Evolutionary conservation across 2,888 invertebrate species (phyloP), one percentile per base, ranked within the genome.

Genomic region (Chaetoderma sp.): DNA sequence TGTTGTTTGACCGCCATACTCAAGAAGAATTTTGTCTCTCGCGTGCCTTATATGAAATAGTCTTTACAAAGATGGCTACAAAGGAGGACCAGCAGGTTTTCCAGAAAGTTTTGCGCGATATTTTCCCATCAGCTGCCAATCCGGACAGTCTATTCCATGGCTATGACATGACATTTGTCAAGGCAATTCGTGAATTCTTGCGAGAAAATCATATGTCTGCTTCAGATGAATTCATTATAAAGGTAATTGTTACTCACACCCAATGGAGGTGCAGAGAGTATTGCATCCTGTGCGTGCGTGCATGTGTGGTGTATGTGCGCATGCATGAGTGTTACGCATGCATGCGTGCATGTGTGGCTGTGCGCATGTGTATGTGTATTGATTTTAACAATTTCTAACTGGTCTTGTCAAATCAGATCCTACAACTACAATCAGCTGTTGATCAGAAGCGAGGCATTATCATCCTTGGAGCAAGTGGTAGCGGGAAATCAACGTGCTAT

Each of bases 401-500:
- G n/a, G n/a, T n/a, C n/a, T n/a, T n/a, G n/a, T n/a, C n/a, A n/a
- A n/a, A n/a, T 45, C 73, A 83, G 83, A 76, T 82, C 8, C 67
- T 83, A 42, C 79, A 83, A 67, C 70, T 85, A 61, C 72, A 83
- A 65, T 65, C 78, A 16, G 79, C 80, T 4, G 66, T 85, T 44
- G 73, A 83, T 60, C 69, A 72, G 50, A 74, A 73, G 33, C 73
- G 75, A 27, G 75, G 78, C 1, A 80, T 84, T 32, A 78, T 85
- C 6, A 63, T 85, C 58, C 69, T 70, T 18, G 86, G 86, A 1
- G 76, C 77, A 13, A 62, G 81, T 4, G 86, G 85, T 0, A 80
- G 82, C 60, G 86, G 85, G 4, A 86, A 86, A 70, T 77, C 83
- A 4, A 81, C 81, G 1, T 63, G 76, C 42, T 76, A 76, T 56